phyloP scores from a whole-genome alignment of 2,797 vertebrate species.

The Amblyraja radiata region DNA sequence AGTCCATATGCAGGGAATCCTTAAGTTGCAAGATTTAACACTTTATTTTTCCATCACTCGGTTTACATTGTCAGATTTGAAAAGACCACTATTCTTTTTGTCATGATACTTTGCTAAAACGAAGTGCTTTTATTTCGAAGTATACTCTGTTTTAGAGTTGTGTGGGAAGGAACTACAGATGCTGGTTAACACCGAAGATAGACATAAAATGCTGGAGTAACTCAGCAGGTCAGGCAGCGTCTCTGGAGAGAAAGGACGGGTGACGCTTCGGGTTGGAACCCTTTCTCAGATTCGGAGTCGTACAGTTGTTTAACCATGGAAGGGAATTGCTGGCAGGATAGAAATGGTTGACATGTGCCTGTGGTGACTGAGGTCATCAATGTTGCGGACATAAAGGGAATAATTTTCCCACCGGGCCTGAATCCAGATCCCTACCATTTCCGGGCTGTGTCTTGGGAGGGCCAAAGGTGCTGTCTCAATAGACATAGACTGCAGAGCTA shows the following conservation, averaged over 20 bases:
- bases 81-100: background rate
- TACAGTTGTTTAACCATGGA: too few relatives aligned
- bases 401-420: background rate
- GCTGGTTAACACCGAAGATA: too few relatives aligned
- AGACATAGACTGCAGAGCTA: too few relatives aligned
- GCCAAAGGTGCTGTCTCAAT: too few relatives aligned
- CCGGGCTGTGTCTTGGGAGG: too few relatives aligned
- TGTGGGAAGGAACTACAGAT: too few relatives aligned
- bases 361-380: background rate
- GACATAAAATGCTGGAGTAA: too few relatives aligned
- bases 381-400: background rate
- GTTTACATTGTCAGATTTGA: background rate
- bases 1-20: background rate
- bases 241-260: too few relatives aligned
- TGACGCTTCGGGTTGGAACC: too few relatives aligned
- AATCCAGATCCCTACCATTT: background rate
- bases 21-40: background rate
- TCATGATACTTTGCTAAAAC: background rate
- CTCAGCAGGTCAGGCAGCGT: too few relatives aligned
- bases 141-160: too few relatives aligned
- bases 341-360: background rate
- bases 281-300: too few relatives aligned
- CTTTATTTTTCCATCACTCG: background rate
- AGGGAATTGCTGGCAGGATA: background rate
- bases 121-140: background rate